Base-by-base conservation (phyloP, 2,113 vertebrate genomes). In the Nycticorax nycticorax region DNA sequence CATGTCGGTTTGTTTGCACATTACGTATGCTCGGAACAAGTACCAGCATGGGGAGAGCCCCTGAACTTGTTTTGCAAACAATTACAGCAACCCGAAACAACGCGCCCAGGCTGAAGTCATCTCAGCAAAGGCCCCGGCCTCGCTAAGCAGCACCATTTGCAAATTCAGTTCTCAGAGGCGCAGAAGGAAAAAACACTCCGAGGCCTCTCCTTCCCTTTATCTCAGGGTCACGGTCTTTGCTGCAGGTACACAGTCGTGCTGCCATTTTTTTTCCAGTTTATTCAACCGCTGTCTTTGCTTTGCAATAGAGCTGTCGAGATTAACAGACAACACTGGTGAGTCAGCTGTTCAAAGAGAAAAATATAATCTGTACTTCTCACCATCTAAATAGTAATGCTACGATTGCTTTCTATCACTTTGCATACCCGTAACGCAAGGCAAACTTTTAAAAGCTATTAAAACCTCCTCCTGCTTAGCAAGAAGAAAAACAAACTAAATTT, bases 1-100 rank as follows among this genome's bases (percentile, higher is more conserved):
- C n/a, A 14, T 30, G 41, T 8, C 68, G 93, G 62, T 32, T 28
- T 80, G 64, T 75, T 60, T 55, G 53, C 53, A 57, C 53, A 13
- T 66, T 62, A 62, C 26, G 5, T 63, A 50, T 5, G 27, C 78
- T 74, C 68, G 66, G 91, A 96, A 92, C 94, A 94, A 95, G 96
- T 57, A 28, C 66, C 24, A 7, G 89, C 92, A 90, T 8, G 80
- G 80, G 73, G 80, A 77, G 76, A 91, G 75, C 57, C 55, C 48
- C 67, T 33, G 35, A 85, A 82, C 19, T 17, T 67, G 72, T 92
- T 96, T 71, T 93, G 82, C 93, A 87, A 97, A 97, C 92, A 88
- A 96, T 93, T 57, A 64, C 74, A 88, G 74, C 72, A 64, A 94
- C 77, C 63, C 23, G 28, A 96, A 96, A 89, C 50, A 78, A 93